Base-by-base conservation (phyloP, 1,140 invertebrate genomes). In the Brachionus angularis region DNA sequence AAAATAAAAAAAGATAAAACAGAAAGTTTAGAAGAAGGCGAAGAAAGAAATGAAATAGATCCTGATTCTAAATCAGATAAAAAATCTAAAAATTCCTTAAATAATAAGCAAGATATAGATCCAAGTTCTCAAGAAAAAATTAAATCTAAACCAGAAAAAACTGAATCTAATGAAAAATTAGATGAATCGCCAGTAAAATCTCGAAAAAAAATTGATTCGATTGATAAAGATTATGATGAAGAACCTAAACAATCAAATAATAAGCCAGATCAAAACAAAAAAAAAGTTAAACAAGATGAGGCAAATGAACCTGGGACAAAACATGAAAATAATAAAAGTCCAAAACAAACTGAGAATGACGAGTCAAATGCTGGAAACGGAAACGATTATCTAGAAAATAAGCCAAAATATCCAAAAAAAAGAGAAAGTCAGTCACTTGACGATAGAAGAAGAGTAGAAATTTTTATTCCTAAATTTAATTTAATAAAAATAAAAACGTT, bases 401-500 rank as follows among this genome's bases (percentile, higher is more conserved):
- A 47, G 25, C 12, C 46, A 47, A 23, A 47, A 47, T 3, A 8
- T 31, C 27, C 29, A 1, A 31, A 16, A 55, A 55, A 55, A 55
- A 31, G 31, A 33, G 29, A 33, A 16, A 55, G 52, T 10, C 52
- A 55, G 10, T 55, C 52, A 0, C 52, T 55, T n/a, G 52, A 55
- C 34, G 52, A 55, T 16, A 31, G 31, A 33, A 55, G 34, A 55
- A 55, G 34, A 18, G 52, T 55, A 55, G n/a, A 50, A 8, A 27
- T 12, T 27, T 50, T 21, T n/a, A 0, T 18, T 23, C 18, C n/a
- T n/a, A n/a, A n/a, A n/a, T n/a, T n/a, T 3, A 2, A 7, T 25
- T 52, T 25, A 27, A 27, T 25, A 27, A 52, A 25, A 25, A 3
- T 31, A 3, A 31, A 5, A 34, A 33, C 34, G 31, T 55, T 55